Evolutionary conservation across 1,140 invertebrate genomes (phyloP), one percentile per base, ranked within the genome.

Genomic region (Saccostrea glomerata): DNA sequence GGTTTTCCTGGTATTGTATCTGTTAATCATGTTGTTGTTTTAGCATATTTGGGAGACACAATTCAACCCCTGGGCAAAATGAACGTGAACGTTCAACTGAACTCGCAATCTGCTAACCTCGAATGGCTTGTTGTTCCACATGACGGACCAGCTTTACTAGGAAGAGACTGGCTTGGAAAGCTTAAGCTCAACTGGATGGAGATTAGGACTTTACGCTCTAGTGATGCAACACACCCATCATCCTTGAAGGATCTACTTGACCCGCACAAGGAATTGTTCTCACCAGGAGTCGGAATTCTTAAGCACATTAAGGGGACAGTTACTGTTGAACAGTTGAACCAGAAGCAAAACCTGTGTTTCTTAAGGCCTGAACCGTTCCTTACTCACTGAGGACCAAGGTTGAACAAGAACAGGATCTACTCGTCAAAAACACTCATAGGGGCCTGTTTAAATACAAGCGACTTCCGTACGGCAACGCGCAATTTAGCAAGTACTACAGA

Each of bases 321-420:
- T 17, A 56, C 84, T 60, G 84, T 85, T 47, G 25, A 85, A 4
- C 84, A 85, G 84, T 85, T 47, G 25, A 85, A 4, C 58, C 82
- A 17, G 66, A 85, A 63, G 84, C 82, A 17, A 84, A 63, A 15
- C 89, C 89, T 17, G 82, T 56, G 47, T 91, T 86, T 84, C 77
- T 56, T 56, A 91, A 85, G 25, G 84, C 56, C 4, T n/a, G 90
- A 36, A 91, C 92, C 12, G 90, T 96, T 23, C 94, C 94, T 2
- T 94, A 93, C 88, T 93, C 95, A 17, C 85, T 96, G 5, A 92
- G 90, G 89, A 85, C 92, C n/a, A 90, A 93, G 86, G 90, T 96
- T 13, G 92, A 95, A 12, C 36, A 92, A 9, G 93, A 96, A 92
- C 89, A 91, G 87, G 66, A 91, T 60, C 83, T 90, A 5, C 36